Percentiles rank a stretch among this genome's conserved stretches.
phyloP scores from a whole-genome alignment of 2,113 vertebrate species.

The Sturnira hondurensis region DNA sequence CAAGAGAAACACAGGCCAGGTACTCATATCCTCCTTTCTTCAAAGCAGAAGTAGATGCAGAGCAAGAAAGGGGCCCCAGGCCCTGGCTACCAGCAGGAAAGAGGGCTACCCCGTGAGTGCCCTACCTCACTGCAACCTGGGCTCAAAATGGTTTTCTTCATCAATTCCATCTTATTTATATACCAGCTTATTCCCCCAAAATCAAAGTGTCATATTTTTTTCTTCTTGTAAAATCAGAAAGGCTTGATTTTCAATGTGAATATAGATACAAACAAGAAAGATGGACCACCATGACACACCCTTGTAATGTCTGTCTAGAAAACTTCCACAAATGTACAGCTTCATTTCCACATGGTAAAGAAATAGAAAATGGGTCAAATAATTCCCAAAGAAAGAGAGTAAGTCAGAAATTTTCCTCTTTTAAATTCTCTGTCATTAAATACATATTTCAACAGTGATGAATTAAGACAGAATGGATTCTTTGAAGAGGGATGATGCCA shows the following conservation, averaged over 20 bases:
- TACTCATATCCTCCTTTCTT: background rate
- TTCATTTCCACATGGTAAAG: slow-evolving; percentile 25
- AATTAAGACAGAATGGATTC: slow-evolving; percentile 12
- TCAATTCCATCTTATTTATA: background rate
- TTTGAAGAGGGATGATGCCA: background rate
- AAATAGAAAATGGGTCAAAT: slow-evolving; percentile 49
- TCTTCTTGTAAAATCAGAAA: slow-evolving; percentile 15
- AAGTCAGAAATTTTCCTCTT: slow-evolving; percentile 10
- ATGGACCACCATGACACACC: background rate
- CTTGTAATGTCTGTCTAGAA: background rate
- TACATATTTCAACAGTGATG: slow-evolving; percentile 38
- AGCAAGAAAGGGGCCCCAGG: background rate
- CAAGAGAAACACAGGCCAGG: slow-evolving; percentile 25
- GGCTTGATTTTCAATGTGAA: background rate
- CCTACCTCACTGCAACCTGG: background rate
- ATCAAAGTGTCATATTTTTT: background rate
- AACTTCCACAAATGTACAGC: slow-evolving; percentile 12
- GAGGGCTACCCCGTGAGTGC: background rate
- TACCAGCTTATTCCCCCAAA: background rate
- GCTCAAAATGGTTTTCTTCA: background rate
- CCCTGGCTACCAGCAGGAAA: background rate
- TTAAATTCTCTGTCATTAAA: slow-evolving; percentile 44
- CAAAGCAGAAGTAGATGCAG: slow-evolving; percentile 8
- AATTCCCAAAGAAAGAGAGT: slow-evolving; percentile 40
- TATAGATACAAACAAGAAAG: background rate